Evolutionary conservation across 2,797 vertebrate species (phyloP).

Genomic region (Potorous gilbertii): DNA sequence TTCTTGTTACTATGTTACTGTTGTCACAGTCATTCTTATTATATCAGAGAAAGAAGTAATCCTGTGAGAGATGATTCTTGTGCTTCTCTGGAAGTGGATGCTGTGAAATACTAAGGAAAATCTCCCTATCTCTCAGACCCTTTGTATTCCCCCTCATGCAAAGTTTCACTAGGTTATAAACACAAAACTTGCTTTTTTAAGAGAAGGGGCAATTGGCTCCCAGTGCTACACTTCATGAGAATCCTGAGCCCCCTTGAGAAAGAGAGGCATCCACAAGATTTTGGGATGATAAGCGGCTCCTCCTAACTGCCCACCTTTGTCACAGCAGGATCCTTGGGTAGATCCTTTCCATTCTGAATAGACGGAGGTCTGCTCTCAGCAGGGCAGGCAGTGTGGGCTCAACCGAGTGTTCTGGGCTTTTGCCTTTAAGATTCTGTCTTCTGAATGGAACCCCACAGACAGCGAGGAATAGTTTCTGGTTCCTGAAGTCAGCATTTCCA

Average conservation of each 20-base stretch:
- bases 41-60: neutral
- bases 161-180: neutral
- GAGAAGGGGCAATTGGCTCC: neutral
- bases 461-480: neutral
- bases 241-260: constrained; percentile 33
- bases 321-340: constrained; percentile 6
- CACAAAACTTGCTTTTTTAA: constrained; percentile 25
- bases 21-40: neutral
- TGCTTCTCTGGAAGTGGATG: neutral
- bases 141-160: neutral
- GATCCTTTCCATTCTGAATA: neutral
- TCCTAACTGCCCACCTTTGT: neutral
- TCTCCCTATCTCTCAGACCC: neutral
- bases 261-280: constrained; percentile 23
- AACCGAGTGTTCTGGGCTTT: constrained; percentile 27
- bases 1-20: too few species aligned
- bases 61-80: neutral
- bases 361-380: neutral
- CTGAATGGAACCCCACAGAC: neutral
- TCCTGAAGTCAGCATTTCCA: neutral
- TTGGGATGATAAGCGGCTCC: neutral
- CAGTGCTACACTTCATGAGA: constrained; percentile 32
- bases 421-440: constrained; percentile 4
- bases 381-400: neutral
- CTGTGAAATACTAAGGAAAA: neutral